Evolutionary conservation across 1,140 invertebrate species (phyloP).

Genomic region (Heliconius hewitsoni): DNA sequence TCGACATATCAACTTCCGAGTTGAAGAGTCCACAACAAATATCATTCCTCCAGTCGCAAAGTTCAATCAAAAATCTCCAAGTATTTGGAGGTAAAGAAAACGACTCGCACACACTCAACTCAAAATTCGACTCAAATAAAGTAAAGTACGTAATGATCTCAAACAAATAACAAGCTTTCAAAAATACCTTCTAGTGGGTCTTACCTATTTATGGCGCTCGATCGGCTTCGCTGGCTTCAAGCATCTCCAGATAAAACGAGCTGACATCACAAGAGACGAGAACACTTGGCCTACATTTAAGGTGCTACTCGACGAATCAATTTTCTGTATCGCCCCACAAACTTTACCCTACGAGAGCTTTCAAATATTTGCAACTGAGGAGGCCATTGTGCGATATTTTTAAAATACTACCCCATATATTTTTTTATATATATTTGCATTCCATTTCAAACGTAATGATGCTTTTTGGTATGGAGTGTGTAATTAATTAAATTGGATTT

Average conservation of each 20-base stretch:
- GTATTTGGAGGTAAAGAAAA: background rate
- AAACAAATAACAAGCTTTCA: slow-evolving; percentile 33
- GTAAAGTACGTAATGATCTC: slow-evolving; percentile 18
- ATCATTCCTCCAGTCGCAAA: background rate
- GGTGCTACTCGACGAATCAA: slow-evolving; percentile 49
- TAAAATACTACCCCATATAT: background rate
- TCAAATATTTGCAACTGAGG: slow-evolving; percentile 45
- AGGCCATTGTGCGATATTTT: slow-evolving; percentile 28
- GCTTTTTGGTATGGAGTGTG: background rate
- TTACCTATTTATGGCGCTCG: slow-evolving; percentile 47
- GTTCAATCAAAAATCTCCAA: background rate
- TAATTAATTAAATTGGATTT: slow-evolving; percentile 1
- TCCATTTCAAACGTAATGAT: background rate
- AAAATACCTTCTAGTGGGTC: slow-evolving; percentile 29
- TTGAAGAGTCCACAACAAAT: background rate
- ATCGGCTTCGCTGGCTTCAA: slow-evolving; percentile 39
- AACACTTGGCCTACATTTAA: slow-evolving; percentile 55
- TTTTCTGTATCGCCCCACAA: slow-evolving; percentile 56
- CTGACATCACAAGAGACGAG: slow-evolving; percentile 51
- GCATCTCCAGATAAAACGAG: slow-evolving; percentile 51
- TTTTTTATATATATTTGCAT: background rate
- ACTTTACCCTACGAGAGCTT: slow-evolving; percentile 45
- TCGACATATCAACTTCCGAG: background rate
- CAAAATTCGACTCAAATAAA: background rate
- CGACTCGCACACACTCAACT: background rate